These are phyloP conservation scores for Hyles euphorbiae DNA, from an alignment of 1,140 invertebrate species.

Conservation along the genomic window DNA sequence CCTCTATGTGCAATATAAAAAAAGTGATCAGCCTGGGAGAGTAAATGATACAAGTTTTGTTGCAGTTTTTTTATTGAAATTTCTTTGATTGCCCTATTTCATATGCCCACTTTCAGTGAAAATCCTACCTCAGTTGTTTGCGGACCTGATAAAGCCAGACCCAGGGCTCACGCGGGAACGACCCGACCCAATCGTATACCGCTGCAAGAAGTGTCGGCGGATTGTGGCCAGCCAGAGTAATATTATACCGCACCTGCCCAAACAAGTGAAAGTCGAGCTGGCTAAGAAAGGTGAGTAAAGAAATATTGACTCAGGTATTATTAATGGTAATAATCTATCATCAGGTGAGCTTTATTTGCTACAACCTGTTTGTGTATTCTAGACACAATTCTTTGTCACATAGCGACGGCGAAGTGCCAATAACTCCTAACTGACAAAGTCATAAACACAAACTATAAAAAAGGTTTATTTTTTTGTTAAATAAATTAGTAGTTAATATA, in stretches of 20 bases:
- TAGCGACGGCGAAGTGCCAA: too few relatives aligned
- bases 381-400: too few relatives aligned
- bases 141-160: constrained; percentile 86
- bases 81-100: background rate
- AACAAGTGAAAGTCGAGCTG: constrained; percentile 60
- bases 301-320: background rate
- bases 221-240: constrained; percentile 87
- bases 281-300: constrained; percentile 39
- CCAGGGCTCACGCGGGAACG: constrained; percentile 84
- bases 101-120: constrained; percentile 76
- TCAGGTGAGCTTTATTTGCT: too few relatives aligned
- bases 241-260: constrained; percentile 81
- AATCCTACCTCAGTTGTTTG: constrained; percentile 86
- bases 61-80: background rate
- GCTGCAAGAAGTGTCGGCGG: constrained; percentile 86
- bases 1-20: too few relatives aligned
- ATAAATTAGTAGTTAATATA: too few relatives aligned
- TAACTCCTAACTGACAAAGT: too few relatives aligned
- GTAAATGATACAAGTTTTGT: too few relatives aligned
- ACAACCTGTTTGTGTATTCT: too few relatives aligned
- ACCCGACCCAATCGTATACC: constrained; percentile 88
- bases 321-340: too few relatives aligned
- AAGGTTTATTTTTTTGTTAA: too few relatives aligned
- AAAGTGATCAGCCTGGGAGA: too few relatives aligned
- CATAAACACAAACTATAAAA: too few relatives aligned